Evolutionary conservation across 2,888 invertebrate species (phyloP).

Genomic region (Adelognathus sp.): DNA sequence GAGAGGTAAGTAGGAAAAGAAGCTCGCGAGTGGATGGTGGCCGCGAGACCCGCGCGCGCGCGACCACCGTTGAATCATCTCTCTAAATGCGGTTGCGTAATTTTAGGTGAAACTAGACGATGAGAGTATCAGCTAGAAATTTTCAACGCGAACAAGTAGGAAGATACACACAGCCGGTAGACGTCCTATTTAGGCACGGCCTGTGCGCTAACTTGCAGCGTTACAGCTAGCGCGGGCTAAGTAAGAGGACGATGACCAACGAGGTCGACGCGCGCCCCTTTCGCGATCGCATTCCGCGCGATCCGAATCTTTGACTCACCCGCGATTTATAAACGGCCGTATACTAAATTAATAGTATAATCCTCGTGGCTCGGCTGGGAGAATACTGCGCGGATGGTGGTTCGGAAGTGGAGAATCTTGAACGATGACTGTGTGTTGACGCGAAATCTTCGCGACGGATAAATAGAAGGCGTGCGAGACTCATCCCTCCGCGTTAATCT

Average conservation of each 20-base stretch:
- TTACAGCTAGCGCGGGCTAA: background rate
- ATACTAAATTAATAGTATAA: slow-evolving; percentile 49
- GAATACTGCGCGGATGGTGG: no score
- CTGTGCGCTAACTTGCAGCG: slow-evolving; percentile 5
- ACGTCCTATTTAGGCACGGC: slow-evolving; percentile 61
- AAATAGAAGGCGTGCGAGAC: background rate
- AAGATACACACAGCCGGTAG: slow-evolving; percentile 45
- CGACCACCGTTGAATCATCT: slow-evolving; percentile 76
- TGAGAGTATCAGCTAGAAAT: slow-evolving; percentile 65
- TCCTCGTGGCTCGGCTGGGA: slow-evolving; percentile 22
- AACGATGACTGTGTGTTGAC: slow-evolving; percentile 20
- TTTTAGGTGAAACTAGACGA: slow-evolving; percentile 70
- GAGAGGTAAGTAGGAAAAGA: no score
- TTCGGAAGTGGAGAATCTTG: slow-evolving; percentile 6
- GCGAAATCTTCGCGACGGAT: background rate
- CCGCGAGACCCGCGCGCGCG: no score
- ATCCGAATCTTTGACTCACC: slow-evolving; percentile 50
- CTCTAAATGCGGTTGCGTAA: slow-evolving; percentile 76
- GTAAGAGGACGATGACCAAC: slow-evolving; percentile 50
- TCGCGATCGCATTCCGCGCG: slow-evolving; percentile 41
- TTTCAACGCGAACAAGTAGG: slow-evolving; percentile 55
- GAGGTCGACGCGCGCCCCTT: slow-evolving; percentile 47
- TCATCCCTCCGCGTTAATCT: slow-evolving; percentile 20
- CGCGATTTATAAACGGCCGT: slow-evolving; percentile 45
- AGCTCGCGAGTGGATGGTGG: no score